phyloP scores from a whole-genome alignment of 2,113 vertebrate species.

The Pagrus major region DNA sequence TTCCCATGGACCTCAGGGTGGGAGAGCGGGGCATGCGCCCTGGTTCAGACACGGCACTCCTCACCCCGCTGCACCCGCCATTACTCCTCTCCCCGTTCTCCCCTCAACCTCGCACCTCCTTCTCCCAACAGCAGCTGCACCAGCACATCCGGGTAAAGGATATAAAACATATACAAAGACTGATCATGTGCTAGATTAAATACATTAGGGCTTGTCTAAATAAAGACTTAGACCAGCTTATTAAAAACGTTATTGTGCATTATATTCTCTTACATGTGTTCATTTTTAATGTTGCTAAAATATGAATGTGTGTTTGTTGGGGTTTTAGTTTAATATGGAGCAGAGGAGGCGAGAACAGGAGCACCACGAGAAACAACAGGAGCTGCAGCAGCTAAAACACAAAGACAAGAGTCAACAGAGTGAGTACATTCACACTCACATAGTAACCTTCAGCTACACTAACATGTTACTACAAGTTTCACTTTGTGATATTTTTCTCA shows the following conservation, averaged over 20 bases:
- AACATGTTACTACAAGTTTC: constrained; percentile 18
- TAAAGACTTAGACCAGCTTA: neutral
- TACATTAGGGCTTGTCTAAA: neutral
- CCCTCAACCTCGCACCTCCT: constrained; percentile 84
- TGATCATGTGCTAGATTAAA: neutral
- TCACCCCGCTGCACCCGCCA: constrained; percentile 90
- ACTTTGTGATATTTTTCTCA: neutral
- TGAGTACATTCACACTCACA: constrained; percentile 77
- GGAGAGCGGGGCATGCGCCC: constrained; percentile 90
- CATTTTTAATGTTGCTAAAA: constrained; percentile 6
- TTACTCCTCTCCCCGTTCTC: constrained; percentile 86
- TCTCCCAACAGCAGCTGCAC: constrained; percentile 88
- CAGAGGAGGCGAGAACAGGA: constrained; percentile 83
- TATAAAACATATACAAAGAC: neutral
- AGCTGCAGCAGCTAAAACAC: constrained; percentile 91
- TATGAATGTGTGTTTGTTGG: constrained; percentile 17
- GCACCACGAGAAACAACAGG: constrained; percentile 92
- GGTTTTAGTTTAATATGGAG: constrained; percentile 90
- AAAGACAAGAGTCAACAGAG: constrained; percentile 97
- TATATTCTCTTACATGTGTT: neutral
- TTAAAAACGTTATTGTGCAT: neutral
- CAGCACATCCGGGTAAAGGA: constrained; percentile 87
- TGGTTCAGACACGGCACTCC: constrained; percentile 88
- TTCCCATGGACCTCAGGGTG: constrained; percentile 95
- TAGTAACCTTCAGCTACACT: neutral